phyloP scores from a whole-genome alignment of 2,113 vertebrate genomes.

The Ochotona curzoniae region DNA sequence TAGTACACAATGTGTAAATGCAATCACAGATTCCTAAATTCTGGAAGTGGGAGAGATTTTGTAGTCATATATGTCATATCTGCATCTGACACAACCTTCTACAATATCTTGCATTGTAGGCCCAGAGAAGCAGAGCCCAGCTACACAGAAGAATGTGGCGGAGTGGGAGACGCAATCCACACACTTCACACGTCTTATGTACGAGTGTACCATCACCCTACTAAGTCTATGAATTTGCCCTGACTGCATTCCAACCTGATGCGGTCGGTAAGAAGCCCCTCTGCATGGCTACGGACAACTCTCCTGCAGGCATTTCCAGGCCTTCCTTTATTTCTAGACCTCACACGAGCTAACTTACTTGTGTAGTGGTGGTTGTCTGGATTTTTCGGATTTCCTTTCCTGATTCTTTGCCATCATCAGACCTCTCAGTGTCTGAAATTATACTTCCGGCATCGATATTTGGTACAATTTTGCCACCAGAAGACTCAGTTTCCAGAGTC shows the following conservation, averaged over 20 bases:
- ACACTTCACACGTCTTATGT: neutral
- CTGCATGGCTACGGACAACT: neutral
- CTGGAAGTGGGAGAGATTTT: neutral
- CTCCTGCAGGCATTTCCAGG: neutral
- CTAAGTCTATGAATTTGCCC: neutral
- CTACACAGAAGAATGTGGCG: neutral
- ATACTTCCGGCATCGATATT: conserved; percentile 88
- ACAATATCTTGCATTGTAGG: neutral
- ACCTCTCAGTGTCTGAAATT: conserved; percentile 95
- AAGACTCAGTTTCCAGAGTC: conserved; percentile 85
- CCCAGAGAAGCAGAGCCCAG: conserved; percentile 25
- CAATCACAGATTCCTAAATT: neutral
- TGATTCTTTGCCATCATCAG: conserved; percentile 96
- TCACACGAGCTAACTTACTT: conserved; percentile 86
- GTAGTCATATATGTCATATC: neutral
- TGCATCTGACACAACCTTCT: neutral
- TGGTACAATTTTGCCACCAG: conserved; percentile 84
- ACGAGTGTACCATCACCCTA: neutral
- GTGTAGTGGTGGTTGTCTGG: conserved; percentile 97
- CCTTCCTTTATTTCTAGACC: neutral
- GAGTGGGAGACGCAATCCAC: neutral
- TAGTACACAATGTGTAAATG: conserved; percentile 19
- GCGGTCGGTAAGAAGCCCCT: neutral
- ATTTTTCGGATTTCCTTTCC: conserved; percentile 98
- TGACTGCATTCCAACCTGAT: neutral